These are phyloP conservation scores for Nomada lathburiana DNA, from an alignment of 2,888 invertebrate genomes.

Conservation along the genomic window DNA sequence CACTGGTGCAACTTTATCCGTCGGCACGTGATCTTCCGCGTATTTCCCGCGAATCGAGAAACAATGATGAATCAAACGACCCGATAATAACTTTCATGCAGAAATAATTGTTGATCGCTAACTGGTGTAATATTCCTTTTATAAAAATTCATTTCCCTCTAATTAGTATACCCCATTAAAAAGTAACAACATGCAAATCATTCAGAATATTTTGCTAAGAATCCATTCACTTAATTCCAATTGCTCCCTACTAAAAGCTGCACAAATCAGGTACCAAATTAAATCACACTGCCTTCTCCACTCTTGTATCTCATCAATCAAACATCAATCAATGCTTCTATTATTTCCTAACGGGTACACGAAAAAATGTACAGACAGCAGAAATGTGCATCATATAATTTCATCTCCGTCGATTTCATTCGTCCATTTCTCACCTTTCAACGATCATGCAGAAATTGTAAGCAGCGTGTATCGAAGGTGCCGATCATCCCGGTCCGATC, in stretches of 20 bases:
- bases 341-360: neutral
- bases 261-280: neutral
- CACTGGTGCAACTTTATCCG: neutral
- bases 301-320: neutral
- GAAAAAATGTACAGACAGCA: neutral
- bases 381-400: neutral
- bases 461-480: neutral
- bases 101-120: neutral
- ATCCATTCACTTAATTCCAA: neutral
- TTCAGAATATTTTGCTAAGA: too few species aligned
- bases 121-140: neutral
- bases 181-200: neutral
- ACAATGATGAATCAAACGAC: neutral
- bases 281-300: neutral
- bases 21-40: conserved; percentile 6
- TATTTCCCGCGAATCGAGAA: neutral
- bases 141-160: neutral
- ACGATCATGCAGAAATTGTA: neutral
- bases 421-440: neutral
- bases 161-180: too few species aligned
- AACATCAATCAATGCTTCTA: neutral
- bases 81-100: neutral
- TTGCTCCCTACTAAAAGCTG: too few species aligned
- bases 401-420: neutral
- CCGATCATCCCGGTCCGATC: neutral